Percentiles rank a stretch among this genome's conserved stretches.
phyloP scores from a whole-genome alignment of 1,140 invertebrate genomes.

The Melipona quadrifasciata region DNA sequence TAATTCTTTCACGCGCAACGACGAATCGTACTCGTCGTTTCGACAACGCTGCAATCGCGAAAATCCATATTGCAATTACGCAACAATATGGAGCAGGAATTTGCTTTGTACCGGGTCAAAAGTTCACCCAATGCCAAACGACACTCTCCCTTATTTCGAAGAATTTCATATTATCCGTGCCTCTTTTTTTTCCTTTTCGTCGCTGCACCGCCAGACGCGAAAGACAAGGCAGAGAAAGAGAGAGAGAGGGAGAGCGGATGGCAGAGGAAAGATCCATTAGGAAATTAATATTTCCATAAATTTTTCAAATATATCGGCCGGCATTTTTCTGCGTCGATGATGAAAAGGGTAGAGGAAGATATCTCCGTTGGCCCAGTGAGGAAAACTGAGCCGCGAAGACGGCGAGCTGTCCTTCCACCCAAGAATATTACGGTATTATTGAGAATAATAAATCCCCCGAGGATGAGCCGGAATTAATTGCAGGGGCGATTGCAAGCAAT shows the following conservation, averaged over 20 bases:
- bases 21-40: background rate
- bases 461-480: conserved; percentile 74
- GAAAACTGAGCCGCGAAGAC: conserved; percentile 20
- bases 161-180: background rate
- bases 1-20: background rate
- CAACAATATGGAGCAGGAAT: too few relatives aligned
- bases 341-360: background rate
- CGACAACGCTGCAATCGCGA: too few relatives aligned
- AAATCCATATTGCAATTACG: too few relatives aligned
- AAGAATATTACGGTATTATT: conserved; percentile 72
- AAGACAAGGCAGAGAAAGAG: background rate
- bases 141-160: background rate
- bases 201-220: background rate
- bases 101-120: background rate
- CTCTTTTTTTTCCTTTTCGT: background rate
- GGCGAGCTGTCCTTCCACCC: conserved; percentile 44
- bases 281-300: background rate
- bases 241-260: background rate
- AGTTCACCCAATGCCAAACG: background rate
- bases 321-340: conserved; percentile 28
- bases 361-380: conserved; percentile 11
- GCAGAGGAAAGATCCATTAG: background rate
- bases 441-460: conserved; percentile 71
- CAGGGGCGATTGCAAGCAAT: conserved; percentile 73
- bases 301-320: conserved; percentile 3